Percentiles rank a stretch among this genome's conserved stretches.
These are phyloP conservation scores for Neopipo cinnamomea DNA, from an alignment of 2,113 vertebrate species.

Conservation along the genomic window DNA sequence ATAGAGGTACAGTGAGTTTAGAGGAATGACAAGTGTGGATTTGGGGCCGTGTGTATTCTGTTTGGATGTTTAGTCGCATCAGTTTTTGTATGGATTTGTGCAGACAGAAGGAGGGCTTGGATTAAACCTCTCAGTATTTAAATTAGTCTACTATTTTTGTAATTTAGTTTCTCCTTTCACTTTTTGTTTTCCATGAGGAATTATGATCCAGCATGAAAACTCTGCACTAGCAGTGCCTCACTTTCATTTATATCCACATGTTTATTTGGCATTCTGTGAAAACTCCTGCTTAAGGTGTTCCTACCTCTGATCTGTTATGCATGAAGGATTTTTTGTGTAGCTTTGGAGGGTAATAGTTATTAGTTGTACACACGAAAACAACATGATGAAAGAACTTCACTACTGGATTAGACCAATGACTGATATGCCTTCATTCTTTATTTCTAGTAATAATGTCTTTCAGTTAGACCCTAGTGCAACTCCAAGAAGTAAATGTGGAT, in stretches of 20 bases:
- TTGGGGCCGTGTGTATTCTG: not conserved
- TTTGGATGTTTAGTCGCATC: not conserved
- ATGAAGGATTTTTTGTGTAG: not conserved
- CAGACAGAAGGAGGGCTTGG: not conserved
- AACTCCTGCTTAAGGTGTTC: not conserved
- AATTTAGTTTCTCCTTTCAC: not conserved
- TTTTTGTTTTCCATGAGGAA: not conserved
- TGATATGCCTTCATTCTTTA: not conserved
- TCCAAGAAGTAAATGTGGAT: not conserved
- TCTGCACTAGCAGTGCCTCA: not conserved
- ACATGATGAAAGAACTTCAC: not conserved
- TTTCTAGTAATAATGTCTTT: not conserved
- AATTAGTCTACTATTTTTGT: not conserved
- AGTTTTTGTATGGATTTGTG: not conserved
- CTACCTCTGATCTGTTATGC: not conserved
- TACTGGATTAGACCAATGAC: not conserved
- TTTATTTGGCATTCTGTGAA: not conserved
- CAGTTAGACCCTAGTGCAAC: not conserved
- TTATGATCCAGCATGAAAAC: not conserved
- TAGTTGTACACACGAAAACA: not conserved
- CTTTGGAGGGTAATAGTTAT: not conserved
- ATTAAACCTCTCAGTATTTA: not conserved
- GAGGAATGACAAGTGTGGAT: not conserved
- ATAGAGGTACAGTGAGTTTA: slow-evolving; percentile 82
- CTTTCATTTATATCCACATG: not conserved